Evolutionary conservation across 2,797 vertebrate species (phyloP), one percentile per base, ranked within the genome.

Genomic region (Adrianichthys oophorus): DNA sequence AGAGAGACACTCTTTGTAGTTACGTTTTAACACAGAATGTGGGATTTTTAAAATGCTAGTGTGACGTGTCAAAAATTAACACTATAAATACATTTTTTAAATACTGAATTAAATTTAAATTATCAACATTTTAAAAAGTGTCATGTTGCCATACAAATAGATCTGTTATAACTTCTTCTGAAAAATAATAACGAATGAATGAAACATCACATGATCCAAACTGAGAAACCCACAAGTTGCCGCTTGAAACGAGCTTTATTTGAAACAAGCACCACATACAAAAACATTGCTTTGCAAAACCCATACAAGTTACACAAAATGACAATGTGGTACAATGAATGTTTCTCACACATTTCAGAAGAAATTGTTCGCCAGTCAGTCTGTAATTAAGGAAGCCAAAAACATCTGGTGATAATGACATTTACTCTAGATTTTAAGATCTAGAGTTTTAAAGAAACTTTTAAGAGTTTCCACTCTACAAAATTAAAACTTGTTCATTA

Each of bases 221-320:
- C 52, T 52, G 16, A 62, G 48, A 54, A 62, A n/a, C 5, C 41
- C 32, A 48, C 21, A 48, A 42, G 32, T 54, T 62, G 32, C 41
- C 26, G 43, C 52, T 52, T 41, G 14, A 54, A 48, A 18, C 14
- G 16, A 40, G 14, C 37, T 44, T 19, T 64, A 64, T 64, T 56
- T 61, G 15, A 52, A 61, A 46, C 42, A 41, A 49, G 48, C 19
- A 56, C 43, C 41, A 15, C 41, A 55, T 41, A 46, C 21, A 1
- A 48, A 52, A 47, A 68, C 53, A 53, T 44, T 21, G 32, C 24
- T 52, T 65, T 42, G 49, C 43, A 41, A 21, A 12, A 52, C 45
- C 41, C 37, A 40, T 37, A 41, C 4, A 52, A 10, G 15, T 41
- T 14, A 41, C 12, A 52, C 17, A 52, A 21, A 19, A 41, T 52